phyloP scores from a whole-genome alignment of 2,113 vertebrate species.

The Morphnarchus princeps region DNA sequence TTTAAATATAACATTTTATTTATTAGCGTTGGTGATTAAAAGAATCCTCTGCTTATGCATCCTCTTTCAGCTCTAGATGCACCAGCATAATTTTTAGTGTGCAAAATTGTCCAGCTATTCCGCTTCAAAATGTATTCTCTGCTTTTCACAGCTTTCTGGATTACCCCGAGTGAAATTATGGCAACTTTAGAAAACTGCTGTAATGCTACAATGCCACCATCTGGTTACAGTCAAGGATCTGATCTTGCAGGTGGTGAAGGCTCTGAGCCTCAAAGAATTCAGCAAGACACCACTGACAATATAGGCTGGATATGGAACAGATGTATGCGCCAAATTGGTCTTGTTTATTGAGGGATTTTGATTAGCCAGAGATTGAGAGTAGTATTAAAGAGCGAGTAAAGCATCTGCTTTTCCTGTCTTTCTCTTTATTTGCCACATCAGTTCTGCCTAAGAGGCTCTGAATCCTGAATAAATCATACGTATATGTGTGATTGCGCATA shows the following conservation, averaged over 20 bases:
- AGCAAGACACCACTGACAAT: background rate
- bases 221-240: slow-evolving; percentile 46
- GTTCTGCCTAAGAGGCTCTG: background rate
- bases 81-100: background rate
- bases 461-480: background rate
- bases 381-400: background rate
- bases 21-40: background rate
- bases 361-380: background rate
- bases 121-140: background rate
- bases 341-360: background rate
- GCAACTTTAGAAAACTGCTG: slow-evolving; percentile 16
- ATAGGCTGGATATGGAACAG: background rate
- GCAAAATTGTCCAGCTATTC: background rate
- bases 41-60: background rate
- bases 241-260: background rate
- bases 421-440: background rate
- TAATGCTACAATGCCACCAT: slow-evolving; percentile 65
- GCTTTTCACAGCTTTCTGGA: background rate
- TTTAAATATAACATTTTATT: background rate
- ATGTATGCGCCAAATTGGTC: background rate
- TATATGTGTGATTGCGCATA: background rate
- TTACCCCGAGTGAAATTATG: background rate
- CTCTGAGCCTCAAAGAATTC: slow-evolving; percentile 4
- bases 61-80: background rate
- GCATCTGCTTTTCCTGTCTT: background rate